Evolutionary conservation across 1,140 invertebrate species (phyloP), one percentile per base, ranked within the genome.

Genomic region (Liolophura sinensis): DNA sequence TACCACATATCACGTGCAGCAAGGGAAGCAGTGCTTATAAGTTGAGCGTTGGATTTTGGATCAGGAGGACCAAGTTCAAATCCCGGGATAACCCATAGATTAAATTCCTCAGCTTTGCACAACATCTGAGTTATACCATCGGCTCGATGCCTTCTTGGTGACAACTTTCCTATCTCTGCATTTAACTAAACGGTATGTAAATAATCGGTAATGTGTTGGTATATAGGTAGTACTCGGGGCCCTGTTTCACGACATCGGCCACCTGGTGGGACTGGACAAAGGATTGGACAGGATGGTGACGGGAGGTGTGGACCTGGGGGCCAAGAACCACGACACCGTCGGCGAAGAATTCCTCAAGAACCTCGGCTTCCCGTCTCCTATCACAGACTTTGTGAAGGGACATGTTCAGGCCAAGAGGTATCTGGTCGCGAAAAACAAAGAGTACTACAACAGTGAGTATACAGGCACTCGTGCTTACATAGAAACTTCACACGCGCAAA

Each of bases 391-490:
- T 51, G 75, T 75, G 0, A 60, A 55, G n/a, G 67, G 70, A 20
- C 75, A 77, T 57, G 73, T 77, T 15, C 59, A 77, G 50, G 75
- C 73, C 5, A 77, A 77, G 52, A 40, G 75, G 58, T 77, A 77
- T 50, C 68, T 77, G 15, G 73, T 77, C n/a, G 72, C 58, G 54
- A 75, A 72, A 60, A 22, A 73, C 51, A 18, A 50, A 18, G 58
- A 57, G 1, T 77, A 77, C 61, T 69, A 69, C 48, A 48, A 71
- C n/a, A 68, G 72, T 70, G 60, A 64, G 66, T 51, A 48, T 50
- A 12, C 52, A n/a, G 27, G n/a, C 20, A 18, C 50, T 52, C 16
- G 14, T 25, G 11, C 16, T 22, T 14, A 25, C 24, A 3, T 18
- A 40, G 24, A 3, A 27, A 46, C 18, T 54, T 16, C 5, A 16